Evolutionary conservation across 1,140 invertebrate genomes (phyloP), one percentile per base, ranked within the genome.

Genomic region (Chironomus tepperi): DNA sequence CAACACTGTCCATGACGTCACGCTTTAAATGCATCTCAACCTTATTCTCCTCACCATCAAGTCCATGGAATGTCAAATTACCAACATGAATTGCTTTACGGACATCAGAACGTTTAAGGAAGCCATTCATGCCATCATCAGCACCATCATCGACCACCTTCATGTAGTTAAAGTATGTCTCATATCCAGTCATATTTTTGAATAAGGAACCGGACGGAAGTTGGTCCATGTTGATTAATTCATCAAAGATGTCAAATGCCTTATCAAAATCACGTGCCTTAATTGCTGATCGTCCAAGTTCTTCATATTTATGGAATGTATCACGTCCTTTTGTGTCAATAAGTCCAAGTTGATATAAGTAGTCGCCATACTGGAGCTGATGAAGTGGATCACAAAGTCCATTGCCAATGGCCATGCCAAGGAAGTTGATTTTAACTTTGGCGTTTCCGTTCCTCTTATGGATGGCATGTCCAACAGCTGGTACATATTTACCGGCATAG

Each of bases 401-500:
- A 83, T 96, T 94, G 0, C 93, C 94, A 79, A 96, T 95, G 0
- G 91, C 89, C 75, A 96, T 80, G 42, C 90, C 91, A 81, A 89
- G 87, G 0, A 92, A 79, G 77, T 90, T 89, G 3, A 90, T 88
- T 75, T 88, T 88, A 7, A 84, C 77, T 74, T 85, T 79, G 8
- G 88, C 84, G 8, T 78, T 19, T 74, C 76, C 83, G 77, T 81
- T 87, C 65, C 84, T 87, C 57, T 86, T 84, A 79, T 94, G 89
- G 73, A 95, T 94, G 16, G 89, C 88, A 79, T 92, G 87, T 0
- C 88, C 88, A 15, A 93, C 80, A 0, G 91, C 89, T n/a, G 93
- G 93, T 0, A 94, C 88, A 84, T 94, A 94, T 79, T 91, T 91
- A 3, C 93, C 93, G 10, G 87, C 94, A 82, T 96, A 96, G 12